Base-by-base conservation (phyloP, 2,888 invertebrate species). In the Catocala nupta region DNA sequence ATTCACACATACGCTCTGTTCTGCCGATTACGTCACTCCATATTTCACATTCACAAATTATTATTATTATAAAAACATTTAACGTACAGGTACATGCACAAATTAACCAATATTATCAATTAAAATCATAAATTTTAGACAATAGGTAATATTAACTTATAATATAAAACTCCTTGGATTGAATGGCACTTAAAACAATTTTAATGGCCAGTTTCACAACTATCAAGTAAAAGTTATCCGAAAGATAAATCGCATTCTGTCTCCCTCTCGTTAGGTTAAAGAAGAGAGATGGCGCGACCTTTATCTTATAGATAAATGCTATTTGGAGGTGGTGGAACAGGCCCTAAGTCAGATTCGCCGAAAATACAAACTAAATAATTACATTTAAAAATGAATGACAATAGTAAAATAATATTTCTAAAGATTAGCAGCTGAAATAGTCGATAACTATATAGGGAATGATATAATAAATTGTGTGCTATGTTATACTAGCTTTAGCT, bases 1-100 rank as follows among this genome's bases (percentile, higher is more conserved):
- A 43, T 45, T 33, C 59, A 50, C 50, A 65, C 48, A 47, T 8
- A 13, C 48, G 43, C 5, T 39, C 44, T 52, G 9, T 39, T 9
- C 9, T 63, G 13, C 36, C 36, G 25, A 50, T 54, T 25, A 53
- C 44, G n/a, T 73, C 50, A 57, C 25, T 25, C 25, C 25, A 25
- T 25, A 25, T 60, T 42, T 59, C 49, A 57, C 8, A 57, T 34
- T 43, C 43, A 44, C 57, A 44, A 13, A 45, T 1, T 47, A 16
- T 6, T 47, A 47, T 55, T 13, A 12, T 25, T n/a, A 53, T n/a
- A 43, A 33, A 61, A 34, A 43, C 25, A 45, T 49, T 44, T 44
- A 39, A 49, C 47, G 25, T 25, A 51, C 36, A 65, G 54, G 61
- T 59, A 59, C 59, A 54, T 3, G 12, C 0, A 25, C 25, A 25